Percentiles rank a stretch among this genome's conserved stretches.
These are phyloP conservation scores for Myrmecobius fasciatus DNA, from an alignment of 2,113 vertebrate genomes.

Conservation along the genomic window DNA sequence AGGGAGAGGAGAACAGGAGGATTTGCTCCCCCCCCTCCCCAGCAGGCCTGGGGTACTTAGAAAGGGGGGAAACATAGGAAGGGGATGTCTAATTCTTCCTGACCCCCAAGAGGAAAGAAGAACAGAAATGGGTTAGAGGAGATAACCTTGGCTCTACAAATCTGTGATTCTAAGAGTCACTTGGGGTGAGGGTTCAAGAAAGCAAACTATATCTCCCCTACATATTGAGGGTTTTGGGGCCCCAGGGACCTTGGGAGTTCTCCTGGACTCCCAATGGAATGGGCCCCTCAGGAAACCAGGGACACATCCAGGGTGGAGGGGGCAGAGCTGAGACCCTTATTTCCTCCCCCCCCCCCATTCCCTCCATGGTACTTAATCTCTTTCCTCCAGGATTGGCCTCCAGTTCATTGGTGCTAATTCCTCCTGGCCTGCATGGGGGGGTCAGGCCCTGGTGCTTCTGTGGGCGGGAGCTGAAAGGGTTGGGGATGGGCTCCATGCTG, in stretches of 20 bases:
- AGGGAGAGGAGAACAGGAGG: neutral
- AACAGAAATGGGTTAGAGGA: neutral
- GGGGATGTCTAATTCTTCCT: neutral
- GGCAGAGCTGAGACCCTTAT: neutral
- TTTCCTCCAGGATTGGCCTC: neutral
- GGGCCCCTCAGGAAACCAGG: neutral
- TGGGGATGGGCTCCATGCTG: neutral
- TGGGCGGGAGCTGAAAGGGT: neutral
- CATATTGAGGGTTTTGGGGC: neutral
- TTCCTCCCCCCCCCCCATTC: neutral
- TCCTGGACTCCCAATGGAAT: neutral
- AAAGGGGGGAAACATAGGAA: neutral
- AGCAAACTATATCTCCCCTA: neutral
- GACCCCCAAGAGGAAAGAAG: neutral
- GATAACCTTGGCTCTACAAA: neutral
- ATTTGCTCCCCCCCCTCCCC: conserved; percentile 26
- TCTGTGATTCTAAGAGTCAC: neutral
- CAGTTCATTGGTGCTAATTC: conserved; percentile 58
- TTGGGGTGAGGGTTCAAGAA: neutral
- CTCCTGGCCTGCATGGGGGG: neutral
- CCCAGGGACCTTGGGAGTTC: neutral
- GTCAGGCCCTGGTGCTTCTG: conserved; percentile 60
- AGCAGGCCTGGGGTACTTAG: conserved; percentile 57
- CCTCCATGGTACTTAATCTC: neutral
- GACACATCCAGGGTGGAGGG: neutral